Evolutionary conservation across 2,888 invertebrate species (phyloP), one percentile per base, ranked within the genome.

Genomic region (Dryobota labecula): DNA sequence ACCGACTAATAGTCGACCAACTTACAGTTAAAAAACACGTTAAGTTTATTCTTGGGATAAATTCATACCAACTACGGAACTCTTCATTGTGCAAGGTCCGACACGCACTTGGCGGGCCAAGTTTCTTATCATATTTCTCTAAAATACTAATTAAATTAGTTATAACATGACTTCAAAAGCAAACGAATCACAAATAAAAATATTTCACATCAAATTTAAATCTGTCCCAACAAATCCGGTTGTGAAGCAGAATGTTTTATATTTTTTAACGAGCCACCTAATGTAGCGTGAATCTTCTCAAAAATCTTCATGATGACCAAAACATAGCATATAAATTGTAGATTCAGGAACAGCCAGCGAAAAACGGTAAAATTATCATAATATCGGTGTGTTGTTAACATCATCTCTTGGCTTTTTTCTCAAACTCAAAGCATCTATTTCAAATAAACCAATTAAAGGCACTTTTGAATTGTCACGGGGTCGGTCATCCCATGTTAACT

Each of bases 301-400:
- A 62, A 68, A 54, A 33, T 70, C 62, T 70, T 70, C 68, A 66
- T 82, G 73, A 73, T 78, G 49, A 73, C 33, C 66, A 61, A 43
- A 70, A 71, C 47, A 57, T 41, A 53, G 15, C 61, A 69, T 69
- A 65, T 68, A 68, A 53, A 82, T 79, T 61, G 6, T 60, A 47
- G 54, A 71, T 67, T 63, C 49, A 66, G 53, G 43, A 65, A 30
- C 51, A 53, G 18, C 20, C 18, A 64, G n/a, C 33, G 38, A 30
- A 64, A 67, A 70, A 45, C 66, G 9, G 45, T 49, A n/a, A 60
- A 62, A 67, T 75, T 75, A 60, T 70, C 43, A 65, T 78, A 73
- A 78, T 70, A 57, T 51, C 27, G 33, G 18, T 53, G 33, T 49
- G 6, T 24, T 53, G 47, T 64, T 61, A 53, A 38, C 8, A 33